Evolutionary conservation across 2,888 invertebrate species (phyloP), one percentile per base, ranked within the genome.

Genomic region (Lepidocyrtoides sp.): DNA sequence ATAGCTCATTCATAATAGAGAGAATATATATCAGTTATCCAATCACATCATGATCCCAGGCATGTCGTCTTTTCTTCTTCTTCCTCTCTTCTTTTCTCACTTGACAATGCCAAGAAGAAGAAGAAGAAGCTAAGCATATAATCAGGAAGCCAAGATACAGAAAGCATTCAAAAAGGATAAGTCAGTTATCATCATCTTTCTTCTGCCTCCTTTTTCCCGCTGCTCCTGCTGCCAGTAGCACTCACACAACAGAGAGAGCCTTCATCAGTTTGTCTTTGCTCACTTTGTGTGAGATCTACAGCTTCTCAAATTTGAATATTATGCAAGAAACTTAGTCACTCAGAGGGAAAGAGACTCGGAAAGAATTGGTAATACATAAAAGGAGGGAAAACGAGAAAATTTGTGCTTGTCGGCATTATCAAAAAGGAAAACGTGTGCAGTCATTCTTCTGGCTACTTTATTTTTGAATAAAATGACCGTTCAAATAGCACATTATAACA

Each of bases 31-130:
- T 89, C 88, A 72, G 88, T 91, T 88, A 69, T 54, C 88, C 91
- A 91, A 91, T 91, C 91, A 91, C 79, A 88, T 91, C 89, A 77
- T 85, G 84, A 90, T 90, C 90, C 85, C 85, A 79, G 23, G 69
- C 90, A 90, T 90, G 90, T 90, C 83, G 51, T 75, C 89, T 84
- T 63, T 91, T 85, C 66, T 83, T 84, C 83, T 72, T 75, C 69
- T n/a, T 66, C 14, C 41, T 66, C 79, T 54, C 54, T 54, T 72
- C 54, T 44, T 66, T 83, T 83, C 83, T 83, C 83, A 83, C 83
- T 66, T 83, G 83, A 83, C 83, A 83, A 83, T 66, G 83, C 66
- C 81, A 81, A 81, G 41, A 41, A 36, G 29, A 81, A 36, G 32
- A 81, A 77, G 54, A 29, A 51, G 54, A 54, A 81, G 81, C 81